Percentiles rank a stretch among this genome's conserved stretches.
Conservation (phyloP, 2,888 invertebrate species). For the Acheta domesticus region DNA sequence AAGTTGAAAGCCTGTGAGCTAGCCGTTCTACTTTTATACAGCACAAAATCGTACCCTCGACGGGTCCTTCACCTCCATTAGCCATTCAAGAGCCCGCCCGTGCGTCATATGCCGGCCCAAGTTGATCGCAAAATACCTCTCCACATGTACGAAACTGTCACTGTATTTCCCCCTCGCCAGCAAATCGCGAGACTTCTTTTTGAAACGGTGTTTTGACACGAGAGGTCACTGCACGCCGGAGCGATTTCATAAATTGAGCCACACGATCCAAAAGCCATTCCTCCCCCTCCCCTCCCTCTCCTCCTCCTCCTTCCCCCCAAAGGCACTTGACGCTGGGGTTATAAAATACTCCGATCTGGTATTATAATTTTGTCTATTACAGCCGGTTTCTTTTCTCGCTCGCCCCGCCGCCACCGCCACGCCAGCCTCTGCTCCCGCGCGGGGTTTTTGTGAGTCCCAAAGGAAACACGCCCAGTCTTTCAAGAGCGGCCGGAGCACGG, state of each 20-base stretch:
- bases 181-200: background rate
- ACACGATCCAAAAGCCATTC: background rate
- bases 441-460: background rate
- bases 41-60: too few relatives aligned
- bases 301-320: too few relatives aligned
- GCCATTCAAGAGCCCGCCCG: too few relatives aligned
- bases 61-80: too few relatives aligned
- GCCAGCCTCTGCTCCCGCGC: too few relatives aligned
- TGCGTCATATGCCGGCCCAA: too few relatives aligned
- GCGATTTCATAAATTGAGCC: conserved; percentile 6
- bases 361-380: conserved; percentile 9
- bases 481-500: background rate
- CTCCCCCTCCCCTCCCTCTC: background rate
- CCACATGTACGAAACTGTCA: too few relatives aligned
- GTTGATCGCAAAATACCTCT: too few relatives aligned
- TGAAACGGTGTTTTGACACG: background rate
- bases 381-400: background rate
- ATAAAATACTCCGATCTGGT: conserved; percentile 9
- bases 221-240: background rate
- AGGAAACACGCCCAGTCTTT: background rate
- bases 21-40: too few relatives aligned
- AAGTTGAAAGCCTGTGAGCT: too few relatives aligned
- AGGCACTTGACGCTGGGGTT: conserved; percentile 11
- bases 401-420: background rate
- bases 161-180: too few relatives aligned